Base-by-base conservation (phyloP, 1,140 invertebrate genomes). In the Apis florea region DNA sequence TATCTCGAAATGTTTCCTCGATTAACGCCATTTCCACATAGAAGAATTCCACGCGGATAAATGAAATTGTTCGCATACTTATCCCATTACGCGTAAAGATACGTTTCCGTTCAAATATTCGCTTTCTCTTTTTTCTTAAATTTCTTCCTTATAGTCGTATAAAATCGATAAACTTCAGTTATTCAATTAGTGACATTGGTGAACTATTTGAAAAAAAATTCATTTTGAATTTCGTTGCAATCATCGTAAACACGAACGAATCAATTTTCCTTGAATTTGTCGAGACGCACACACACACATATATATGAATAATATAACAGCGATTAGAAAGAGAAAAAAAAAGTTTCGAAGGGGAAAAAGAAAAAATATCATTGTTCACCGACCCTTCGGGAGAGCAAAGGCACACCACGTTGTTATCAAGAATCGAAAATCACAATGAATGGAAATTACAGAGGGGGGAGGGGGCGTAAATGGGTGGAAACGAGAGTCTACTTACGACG, bases 401-500 rank as follows among this genome's bases (percentile, higher is more conserved):
- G 13, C 21, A 51, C 10, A 58, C 26, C 6, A 19, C 17, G 0
- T n/a, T 26, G 40, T 75, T 81, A 67, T 51, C 15, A 49, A 40
- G 40, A 68, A 24, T 71, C 47, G 47, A n/a, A 61, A 75, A 81
- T 80, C 74, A 80, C 26, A 69, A 53, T 67, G 72, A 67, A 68
- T 59, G 24, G 8, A 81, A 81, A 76, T 75, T 81, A 68, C 66
- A 61, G 70, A n/a, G n/a, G n/a, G n/a, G n/a, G n/a, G n/a, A n/a
- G n/a, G n/a, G 59, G 70, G 26, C 12, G 26, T 17, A 56, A 56
- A n/a, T 1, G 53, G 61, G 17, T n/a, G 54, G 54, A 26, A 78
- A 63, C 59, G 40, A 78, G 4, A 75, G 67, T 86, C 69, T 89
- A 94, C 95, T 95, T 91, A 96, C 95, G 88, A 95, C 96, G 90